These are phyloP conservation scores for Agrotis ipsilon DNA, from an alignment of 2,888 invertebrate genomes.

Conservation along the genomic window DNA sequence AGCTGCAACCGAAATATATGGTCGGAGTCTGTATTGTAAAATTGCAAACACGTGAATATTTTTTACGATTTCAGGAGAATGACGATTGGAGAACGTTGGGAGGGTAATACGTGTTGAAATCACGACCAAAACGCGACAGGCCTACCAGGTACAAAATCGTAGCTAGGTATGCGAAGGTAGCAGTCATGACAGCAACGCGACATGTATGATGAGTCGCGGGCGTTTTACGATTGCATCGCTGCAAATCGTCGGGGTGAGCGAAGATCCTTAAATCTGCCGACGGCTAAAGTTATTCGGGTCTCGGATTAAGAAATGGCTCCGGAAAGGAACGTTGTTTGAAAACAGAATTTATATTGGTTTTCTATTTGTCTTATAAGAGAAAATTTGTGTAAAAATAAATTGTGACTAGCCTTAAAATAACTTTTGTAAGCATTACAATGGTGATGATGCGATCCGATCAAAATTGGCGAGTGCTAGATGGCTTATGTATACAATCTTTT, in stretches of 20 bases:
- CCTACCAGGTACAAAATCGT: background rate
- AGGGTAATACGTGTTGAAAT: background rate
- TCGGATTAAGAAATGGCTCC: constrained; percentile 47
- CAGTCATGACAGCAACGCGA: background rate
- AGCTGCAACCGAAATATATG: too few species aligned
- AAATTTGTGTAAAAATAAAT: constrained; percentile 11
- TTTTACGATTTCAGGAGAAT: background rate
- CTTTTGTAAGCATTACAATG: too few species aligned
- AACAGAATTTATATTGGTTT: constrained; percentile 44
- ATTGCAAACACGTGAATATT: background rate
- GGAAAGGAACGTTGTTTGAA: constrained; percentile 23
- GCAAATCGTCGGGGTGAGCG: background rate
- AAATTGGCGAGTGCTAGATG: too few species aligned
- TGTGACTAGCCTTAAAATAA: background rate
- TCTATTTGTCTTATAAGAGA: constrained; percentile 22
- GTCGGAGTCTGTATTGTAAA: too few species aligned
- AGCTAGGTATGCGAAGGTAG: background rate
- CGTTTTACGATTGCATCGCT: background rate
- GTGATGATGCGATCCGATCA: too few species aligned
- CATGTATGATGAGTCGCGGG: background rate
- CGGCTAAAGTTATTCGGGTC: constrained; percentile 49
- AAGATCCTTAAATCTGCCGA: constrained; percentile 37
- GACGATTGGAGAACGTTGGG: background rate
- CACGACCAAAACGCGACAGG: background rate
- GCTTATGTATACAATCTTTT: too few species aligned